These are phyloP conservation scores for Solea senegalensis DNA, from an alignment of 2,113 vertebrate genomes.

Conservation along the genomic window DNA sequence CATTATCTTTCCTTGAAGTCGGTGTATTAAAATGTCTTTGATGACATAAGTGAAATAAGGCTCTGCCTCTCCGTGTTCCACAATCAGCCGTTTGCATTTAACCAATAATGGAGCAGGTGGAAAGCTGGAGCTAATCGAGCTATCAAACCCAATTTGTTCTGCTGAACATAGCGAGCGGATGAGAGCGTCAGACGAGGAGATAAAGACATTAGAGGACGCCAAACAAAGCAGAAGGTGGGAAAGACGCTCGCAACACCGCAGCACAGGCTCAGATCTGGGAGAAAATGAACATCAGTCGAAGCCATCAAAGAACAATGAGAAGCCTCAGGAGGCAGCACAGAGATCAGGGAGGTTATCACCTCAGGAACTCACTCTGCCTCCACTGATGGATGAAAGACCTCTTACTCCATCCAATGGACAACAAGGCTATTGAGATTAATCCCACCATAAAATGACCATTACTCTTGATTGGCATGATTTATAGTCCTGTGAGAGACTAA, in stretches of 20 bases:
- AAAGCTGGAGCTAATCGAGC: conserved; percentile 10
- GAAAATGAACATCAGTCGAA: conserved; percentile 4
- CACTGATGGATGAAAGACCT: conserved; percentile 64
- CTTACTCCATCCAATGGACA: conserved; percentile 42
- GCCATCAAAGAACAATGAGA: conserved; percentile 53
- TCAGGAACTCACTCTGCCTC: conserved; percentile 12
- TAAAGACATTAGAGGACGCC: neutral
- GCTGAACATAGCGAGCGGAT: conserved; percentile 8
- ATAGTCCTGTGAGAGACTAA: conserved; percentile 1
- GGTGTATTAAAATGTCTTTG: conserved; percentile 6
- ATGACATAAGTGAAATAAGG: conserved; percentile 17
- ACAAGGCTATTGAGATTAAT: conserved; percentile 66
- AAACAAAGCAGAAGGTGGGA: conserved; percentile 14
- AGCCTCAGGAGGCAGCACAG: conserved; percentile 30
- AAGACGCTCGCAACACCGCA: neutral
- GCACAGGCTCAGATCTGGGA: conserved; percentile 22
- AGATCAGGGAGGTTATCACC: conserved; percentile 57
- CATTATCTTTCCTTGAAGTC: conserved; percentile 5
- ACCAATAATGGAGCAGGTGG: conserved; percentile 11
- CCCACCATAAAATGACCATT: conserved; percentile 66
- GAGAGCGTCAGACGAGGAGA: neutral
- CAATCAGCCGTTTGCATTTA: conserved; percentile 24
- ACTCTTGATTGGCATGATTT: conserved; percentile 54
- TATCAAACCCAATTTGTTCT: conserved; percentile 31
- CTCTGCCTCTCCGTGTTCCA: conserved; percentile 17